Percentiles rank a stretch among this genome's conserved stretches.
Conservation (phyloP, 1,140 invertebrate species). For the Zaprionus tsacasi region DNA sequence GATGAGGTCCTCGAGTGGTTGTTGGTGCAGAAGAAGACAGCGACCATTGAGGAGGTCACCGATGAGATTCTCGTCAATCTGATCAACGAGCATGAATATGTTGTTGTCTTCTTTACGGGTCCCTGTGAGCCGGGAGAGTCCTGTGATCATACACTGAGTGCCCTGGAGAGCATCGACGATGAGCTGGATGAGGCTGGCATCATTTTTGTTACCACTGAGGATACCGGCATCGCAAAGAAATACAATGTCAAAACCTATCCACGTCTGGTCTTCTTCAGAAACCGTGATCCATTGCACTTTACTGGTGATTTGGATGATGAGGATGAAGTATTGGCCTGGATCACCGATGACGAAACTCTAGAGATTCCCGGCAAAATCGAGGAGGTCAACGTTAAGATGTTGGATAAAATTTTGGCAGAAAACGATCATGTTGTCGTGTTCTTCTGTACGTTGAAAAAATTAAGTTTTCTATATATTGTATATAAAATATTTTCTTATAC, state of each 20-base stretch:
- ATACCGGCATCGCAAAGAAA: slow-evolving; percentile 92
- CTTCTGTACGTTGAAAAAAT: slow-evolving; percentile 91
- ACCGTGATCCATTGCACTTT: slow-evolving; percentile 91
- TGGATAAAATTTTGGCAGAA: slow-evolving; percentile 95
- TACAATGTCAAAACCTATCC: slow-evolving; percentile 94
- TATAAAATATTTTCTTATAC: slow-evolving; percentile 34
- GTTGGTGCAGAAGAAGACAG: slow-evolving; percentile 94
- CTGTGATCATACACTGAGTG: slow-evolving; percentile 93
- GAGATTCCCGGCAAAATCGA: slow-evolving; percentile 97
- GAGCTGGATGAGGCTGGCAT: slow-evolving; percentile 96
- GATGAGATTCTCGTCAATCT: slow-evolving; percentile 95
- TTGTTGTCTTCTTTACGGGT: slow-evolving; percentile 96
- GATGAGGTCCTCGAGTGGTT: slow-evolving; percentile 96
- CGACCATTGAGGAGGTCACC: slow-evolving; percentile 97
- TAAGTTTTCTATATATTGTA: background rate
- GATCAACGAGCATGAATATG: slow-evolving; percentile 96
- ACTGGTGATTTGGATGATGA: slow-evolving; percentile 94
- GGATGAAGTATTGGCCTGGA: slow-evolving; percentile 95
- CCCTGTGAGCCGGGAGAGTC: slow-evolving; percentile 94
- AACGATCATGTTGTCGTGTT: slow-evolving; percentile 96
- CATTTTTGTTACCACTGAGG: slow-evolving; percentile 96
- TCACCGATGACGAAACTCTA: slow-evolving; percentile 95
- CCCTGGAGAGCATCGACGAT: slow-evolving; percentile 96
- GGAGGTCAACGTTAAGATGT: slow-evolving; percentile 95
- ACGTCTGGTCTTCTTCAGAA: slow-evolving; percentile 94